Conservation (phyloP, 1,140 invertebrate genomes). For the Protaetia brevitarsis region DNA sequence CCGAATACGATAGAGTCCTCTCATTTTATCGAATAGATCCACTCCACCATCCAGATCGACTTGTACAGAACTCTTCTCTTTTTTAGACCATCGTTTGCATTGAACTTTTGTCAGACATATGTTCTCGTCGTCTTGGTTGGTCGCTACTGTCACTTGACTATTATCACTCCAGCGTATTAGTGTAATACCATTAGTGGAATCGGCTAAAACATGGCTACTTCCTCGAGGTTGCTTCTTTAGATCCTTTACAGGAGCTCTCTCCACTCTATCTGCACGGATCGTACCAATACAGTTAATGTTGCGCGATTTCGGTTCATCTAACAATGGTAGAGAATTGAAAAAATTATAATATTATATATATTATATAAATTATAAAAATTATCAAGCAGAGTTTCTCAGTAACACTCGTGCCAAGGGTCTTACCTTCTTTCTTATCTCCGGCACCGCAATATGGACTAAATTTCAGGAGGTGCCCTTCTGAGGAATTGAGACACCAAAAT, state of each 20-base stretch:
- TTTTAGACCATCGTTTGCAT: conserved; percentile 18
- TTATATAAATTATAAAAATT: conserved; percentile 12
- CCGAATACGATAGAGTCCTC: conserved; percentile 15
- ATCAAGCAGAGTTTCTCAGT: conserved; percentile 29
- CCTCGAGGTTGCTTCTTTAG: conserved; percentile 24
- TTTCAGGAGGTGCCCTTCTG: conserved; percentile 21
- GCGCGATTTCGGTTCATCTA: conserved; percentile 18
- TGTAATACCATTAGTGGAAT: conserved; percentile 18
- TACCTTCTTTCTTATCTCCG: conserved; percentile 26
- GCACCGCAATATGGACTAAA: conserved; percentile 24
- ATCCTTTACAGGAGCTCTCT: conserved; percentile 26
- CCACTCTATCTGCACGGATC: conserved; percentile 22
- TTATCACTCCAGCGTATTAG: conserved; percentile 30
- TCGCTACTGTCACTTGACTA: conserved; percentile 31
- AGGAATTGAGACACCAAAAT: conserved; percentile 24
- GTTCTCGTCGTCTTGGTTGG: conserved; percentile 15
- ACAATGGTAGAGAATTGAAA: conserved; percentile 29
- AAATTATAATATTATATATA: conserved; percentile 20
- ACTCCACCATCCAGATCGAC: conserved; percentile 8
- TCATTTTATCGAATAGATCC: conserved; percentile 15
- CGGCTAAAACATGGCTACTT: background rate
- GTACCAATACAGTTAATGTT: conserved; percentile 24
- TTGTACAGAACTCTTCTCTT: conserved; percentile 22
- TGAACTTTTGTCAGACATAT: conserved; percentile 1
- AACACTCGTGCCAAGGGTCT: conserved; percentile 26